Base-by-base conservation (phyloP, 2,888 invertebrate species). In the Agriotes lineatus region DNA sequence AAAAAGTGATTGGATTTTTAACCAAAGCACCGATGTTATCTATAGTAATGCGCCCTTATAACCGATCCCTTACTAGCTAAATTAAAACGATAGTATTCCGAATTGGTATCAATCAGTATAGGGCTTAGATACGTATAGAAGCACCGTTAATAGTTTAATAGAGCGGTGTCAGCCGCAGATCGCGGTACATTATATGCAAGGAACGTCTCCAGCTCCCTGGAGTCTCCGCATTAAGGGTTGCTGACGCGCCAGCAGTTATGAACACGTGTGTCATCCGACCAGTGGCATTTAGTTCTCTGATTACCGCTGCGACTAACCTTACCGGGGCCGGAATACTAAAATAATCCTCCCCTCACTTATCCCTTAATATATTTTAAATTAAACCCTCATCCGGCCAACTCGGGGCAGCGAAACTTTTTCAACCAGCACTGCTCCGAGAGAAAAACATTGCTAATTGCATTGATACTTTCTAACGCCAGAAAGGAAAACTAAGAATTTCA, bases 251-350 rank as follows among this genome's bases (percentile, higher is more conserved):
- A 74, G 78, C 77, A 78, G 80, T 80, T 80, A 80, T 79, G 78
- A 79, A 77, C 80, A 80, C 80, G 80, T 80, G 80, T 79, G 79
- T 76, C 74, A 74, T 74, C 72, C 73, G 75, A 76, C 76, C 74
- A 71, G 45, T 70, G 74, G 74, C 76, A 79, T 80, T 80, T 80
- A 79, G 79, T 78, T 79, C 78, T 79, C 78, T 80, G 80, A 80
- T 80, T 80, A 80, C 79, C 77, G 74, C 73, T 74, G 62, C 70
- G 77, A 76, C 77, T 77, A 78, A 78, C 77, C 77, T 76, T 72
- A 69, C 68, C 78, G 75, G 71, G 77, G 69, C 57, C 67, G 69
- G 79, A 79, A 79, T 80, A 79, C 79, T 73, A 74, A 76, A 73
- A 66, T 69, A 67, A 52, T 58, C 67, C 59, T 57, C 72, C 71